phyloP scores from a whole-genome alignment of 2,888 invertebrate genomes.

The Drosophila quinaria region DNA sequence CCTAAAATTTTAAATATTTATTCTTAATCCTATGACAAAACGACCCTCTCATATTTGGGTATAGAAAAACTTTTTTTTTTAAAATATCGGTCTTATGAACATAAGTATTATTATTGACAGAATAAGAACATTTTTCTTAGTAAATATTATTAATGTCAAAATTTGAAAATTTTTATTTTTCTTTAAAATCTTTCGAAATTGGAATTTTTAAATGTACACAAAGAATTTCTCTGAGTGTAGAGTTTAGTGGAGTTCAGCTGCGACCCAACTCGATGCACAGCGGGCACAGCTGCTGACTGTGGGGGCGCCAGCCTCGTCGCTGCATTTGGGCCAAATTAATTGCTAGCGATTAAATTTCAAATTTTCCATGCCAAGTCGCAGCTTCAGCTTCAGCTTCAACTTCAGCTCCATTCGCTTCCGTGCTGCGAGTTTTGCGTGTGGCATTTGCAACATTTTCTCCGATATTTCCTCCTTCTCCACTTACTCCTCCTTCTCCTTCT shows the following conservation, averaged over 20 bases:
- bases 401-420: slow-evolving; percentile 65
- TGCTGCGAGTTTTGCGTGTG: slow-evolving; percentile 73
- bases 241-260: slow-evolving; percentile 22
- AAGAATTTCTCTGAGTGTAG: neutral
- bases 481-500: neutral
- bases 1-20: too few relatives aligned
- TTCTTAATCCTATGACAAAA: too few relatives aligned
- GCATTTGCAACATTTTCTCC: slow-evolving; percentile 31
- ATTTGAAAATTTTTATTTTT: too few relatives aligned
- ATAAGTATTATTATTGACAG: too few relatives aligned
- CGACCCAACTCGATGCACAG: slow-evolving; percentile 70
- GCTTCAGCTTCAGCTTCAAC: slow-evolving; percentile 15
- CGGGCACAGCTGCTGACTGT: slow-evolving; percentile 71
- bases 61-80: too few relatives aligned
- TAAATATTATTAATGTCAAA: too few relatives aligned
- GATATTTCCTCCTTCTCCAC: neutral
- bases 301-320: slow-evolving; percentile 72
- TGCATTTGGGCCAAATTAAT: slow-evolving; percentile 78
- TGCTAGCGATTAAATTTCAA: slow-evolving; percentile 82
- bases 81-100: too few relatives aligned
- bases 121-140: neutral
- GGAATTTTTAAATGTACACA: too few relatives aligned
- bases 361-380: slow-evolving; percentile 73
- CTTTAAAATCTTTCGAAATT: too few relatives aligned
- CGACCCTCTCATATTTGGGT: too few relatives aligned